phyloP scores from a whole-genome alignment of 2,888 invertebrate species.

The Trissonchulus latispiculum region DNA sequence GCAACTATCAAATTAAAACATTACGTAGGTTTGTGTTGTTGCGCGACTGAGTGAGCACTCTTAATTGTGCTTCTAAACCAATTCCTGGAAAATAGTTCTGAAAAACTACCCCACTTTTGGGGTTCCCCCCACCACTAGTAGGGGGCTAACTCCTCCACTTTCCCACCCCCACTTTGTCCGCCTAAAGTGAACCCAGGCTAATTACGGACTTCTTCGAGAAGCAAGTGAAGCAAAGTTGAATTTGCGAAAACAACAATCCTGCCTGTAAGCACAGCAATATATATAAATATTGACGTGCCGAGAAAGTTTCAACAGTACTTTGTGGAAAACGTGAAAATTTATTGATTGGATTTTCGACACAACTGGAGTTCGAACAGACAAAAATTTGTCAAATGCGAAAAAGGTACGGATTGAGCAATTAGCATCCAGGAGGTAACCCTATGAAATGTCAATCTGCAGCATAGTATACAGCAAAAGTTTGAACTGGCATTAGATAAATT shows the following conservation, averaged over 20 bases:
- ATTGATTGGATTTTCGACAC: neutral
- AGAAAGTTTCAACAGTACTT: neutral
- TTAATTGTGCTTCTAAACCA: too few relatives aligned
- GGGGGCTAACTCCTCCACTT: too few relatives aligned
- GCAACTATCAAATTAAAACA: too few relatives aligned
- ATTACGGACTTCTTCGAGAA: neutral
- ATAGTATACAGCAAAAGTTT: neutral
- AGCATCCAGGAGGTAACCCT: neutral
- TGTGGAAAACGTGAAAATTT: neutral
- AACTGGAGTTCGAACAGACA: neutral
- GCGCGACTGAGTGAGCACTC: too few relatives aligned
- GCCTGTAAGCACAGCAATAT: neutral
- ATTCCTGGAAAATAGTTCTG: too few relatives aligned
- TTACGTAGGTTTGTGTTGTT: too few relatives aligned
- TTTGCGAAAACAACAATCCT: conserved; percentile 2
- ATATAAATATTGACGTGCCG: neutral
- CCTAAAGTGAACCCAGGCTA: neutral
- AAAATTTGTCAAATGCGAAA: neutral
- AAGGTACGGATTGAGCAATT: neutral
- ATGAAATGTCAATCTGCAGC: neutral
- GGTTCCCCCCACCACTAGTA: too few relatives aligned
- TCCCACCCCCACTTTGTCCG: neutral
- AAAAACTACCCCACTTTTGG: too few relatives aligned
- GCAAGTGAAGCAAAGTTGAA: neutral
- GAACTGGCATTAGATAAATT: conserved; percentile 5